Base-by-base conservation (phyloP, 37 sponge, comb jelly and placozoan species). In the Ephydatia muelleri region DNA sequence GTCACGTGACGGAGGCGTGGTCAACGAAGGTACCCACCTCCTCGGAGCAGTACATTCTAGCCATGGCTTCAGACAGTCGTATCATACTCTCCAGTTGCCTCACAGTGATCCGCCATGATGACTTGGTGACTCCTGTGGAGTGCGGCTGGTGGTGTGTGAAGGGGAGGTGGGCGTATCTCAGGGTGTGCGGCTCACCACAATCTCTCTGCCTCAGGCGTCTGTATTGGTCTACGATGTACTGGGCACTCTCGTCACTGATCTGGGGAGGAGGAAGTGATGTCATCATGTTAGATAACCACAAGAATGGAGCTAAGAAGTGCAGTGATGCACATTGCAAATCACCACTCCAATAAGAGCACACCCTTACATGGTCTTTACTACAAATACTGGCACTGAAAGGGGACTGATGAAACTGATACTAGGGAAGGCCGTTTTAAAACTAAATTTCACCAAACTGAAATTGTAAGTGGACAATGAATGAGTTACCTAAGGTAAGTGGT, bases 11-110 rank as follows among this genome's bases (percentile, higher is more conserved):
- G 33, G 8, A 21, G 33, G 31, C 72, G 31, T 31, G 31, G 31
- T 16, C 72, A 72, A 8, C 16, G 14, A 8, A 72, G 78, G 32
- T 72, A 29, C 64, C n/a, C 65, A 99, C 99, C 83, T 87, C 87
- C 27, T 99, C 99, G 23, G 78, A 80, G 82, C 99, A 99, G 71
- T 93, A 79, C 77, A 99, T 80, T 39, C 96, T 80, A 0, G 99
- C 97, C 99, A 99, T 99, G n/a, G 97, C 97, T 89, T 99, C 99
- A 27, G 97, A 95, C 47, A 99, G 93, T 31, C 99, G 90, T 5
- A 99, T 93, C 92, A 99, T 87, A 68, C 99, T 99, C 92, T 99
- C 99, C 88, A 99, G 84, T 91, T 99, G 99, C 47, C 99, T 86
- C 29, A 99, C 99, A 2, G 99, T 99, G 68, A 99, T 95, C 49